Evolutionary conservation across 2,888 invertebrate genomes (phyloP), one percentile per base, ranked within the genome.

Genomic region (Thecophora atra): DNA sequence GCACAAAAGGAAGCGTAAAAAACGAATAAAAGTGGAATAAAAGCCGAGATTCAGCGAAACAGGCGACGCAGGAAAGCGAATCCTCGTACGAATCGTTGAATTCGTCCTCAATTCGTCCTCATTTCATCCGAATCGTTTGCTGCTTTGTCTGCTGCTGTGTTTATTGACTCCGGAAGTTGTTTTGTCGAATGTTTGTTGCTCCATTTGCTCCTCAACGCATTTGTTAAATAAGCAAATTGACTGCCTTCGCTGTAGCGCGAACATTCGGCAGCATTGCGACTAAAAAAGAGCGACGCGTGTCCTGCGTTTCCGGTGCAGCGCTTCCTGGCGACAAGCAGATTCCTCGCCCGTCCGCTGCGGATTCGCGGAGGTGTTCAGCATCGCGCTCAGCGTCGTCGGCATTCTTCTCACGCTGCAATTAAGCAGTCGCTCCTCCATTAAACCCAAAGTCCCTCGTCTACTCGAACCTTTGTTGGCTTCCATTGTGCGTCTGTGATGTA

Each of bases 131-230:
- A 52, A n/a, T 19, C 37, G 44, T 26, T 58, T 28, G 24, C 30
- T 17, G 4, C 28, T 24, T 17, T 24, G 60, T 60, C 28, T 13
- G 17, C 28, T 37, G 6, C 2, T 24, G 13, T 24, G 13, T 60
- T 26, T 60, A 60, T 60, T 60, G 28, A 17, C 1, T 60, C 24
- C 56, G 56, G 56, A 24, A 56, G 21, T 56, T 13, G n/a, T 56
- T 56, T 58, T 17, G 24, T 5, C 15, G 7, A 7, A 19, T 37
- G 62, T 37, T 4, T 44, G 30, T 70, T 63, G 70, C 70, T 70
- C 70, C 21, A 70, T 70, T 70, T 70, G 70, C 63, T 30, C 51
- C 70, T 51, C 52, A 51, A 64, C 42, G 44, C 24, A 47, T 64
- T 64, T 47, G 47, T 26, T 42, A 47, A 47, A 24, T 24, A 44